Evolutionary conservation across 1,140 invertebrate genomes (phyloP).

Genomic region (Drosophila biarmipes): DNA sequence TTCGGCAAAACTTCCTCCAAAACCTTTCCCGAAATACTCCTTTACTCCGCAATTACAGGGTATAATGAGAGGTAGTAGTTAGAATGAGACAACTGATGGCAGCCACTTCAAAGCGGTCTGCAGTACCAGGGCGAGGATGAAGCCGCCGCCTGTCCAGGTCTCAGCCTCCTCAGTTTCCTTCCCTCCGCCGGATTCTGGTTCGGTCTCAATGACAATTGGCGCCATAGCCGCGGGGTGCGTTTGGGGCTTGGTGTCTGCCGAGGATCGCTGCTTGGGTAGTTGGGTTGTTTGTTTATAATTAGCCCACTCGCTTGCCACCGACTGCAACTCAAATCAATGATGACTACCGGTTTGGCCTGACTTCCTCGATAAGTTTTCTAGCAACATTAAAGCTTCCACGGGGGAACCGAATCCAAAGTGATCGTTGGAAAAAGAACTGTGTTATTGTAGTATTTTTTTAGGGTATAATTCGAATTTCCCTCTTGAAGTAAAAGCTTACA

Average conservation of each 20-base stretch:
- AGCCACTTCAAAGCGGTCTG: conserved; percentile 45
- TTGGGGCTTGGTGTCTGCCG: conserved; percentile 17
- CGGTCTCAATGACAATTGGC: conserved; percentile 79
- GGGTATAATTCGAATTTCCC: too few relatives aligned
- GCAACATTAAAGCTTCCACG: conserved; percentile 17
- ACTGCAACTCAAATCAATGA: conserved; percentile 77
- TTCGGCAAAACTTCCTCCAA: too few relatives aligned
- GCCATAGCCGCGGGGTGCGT: conserved; percentile 74
- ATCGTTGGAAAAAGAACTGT: too few relatives aligned
- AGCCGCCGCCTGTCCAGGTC: conserved; percentile 2
- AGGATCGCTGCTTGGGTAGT: conserved; percentile 23
- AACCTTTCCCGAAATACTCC: background rate
- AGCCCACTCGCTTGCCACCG: conserved; percentile 49
- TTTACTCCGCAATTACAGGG: background rate
- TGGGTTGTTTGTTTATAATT: conserved; percentile 80
- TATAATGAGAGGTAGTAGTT: conserved; percentile 7
- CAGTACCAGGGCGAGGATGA: conserved; percentile 18
- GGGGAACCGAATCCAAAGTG: background rate
- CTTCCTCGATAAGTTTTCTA: conserved; percentile 74
- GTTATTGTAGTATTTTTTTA: too few relatives aligned
- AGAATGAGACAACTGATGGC: conserved; percentile 14
- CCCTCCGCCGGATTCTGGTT: conserved; percentile 16
- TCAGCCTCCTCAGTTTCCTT: background rate
- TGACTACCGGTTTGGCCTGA: conserved; percentile 70
- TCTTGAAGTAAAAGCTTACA: too few relatives aligned